These are phyloP conservation scores for Homarus gammarus DNA, from an alignment of 2,888 invertebrate species.

Conservation along the genomic window DNA sequence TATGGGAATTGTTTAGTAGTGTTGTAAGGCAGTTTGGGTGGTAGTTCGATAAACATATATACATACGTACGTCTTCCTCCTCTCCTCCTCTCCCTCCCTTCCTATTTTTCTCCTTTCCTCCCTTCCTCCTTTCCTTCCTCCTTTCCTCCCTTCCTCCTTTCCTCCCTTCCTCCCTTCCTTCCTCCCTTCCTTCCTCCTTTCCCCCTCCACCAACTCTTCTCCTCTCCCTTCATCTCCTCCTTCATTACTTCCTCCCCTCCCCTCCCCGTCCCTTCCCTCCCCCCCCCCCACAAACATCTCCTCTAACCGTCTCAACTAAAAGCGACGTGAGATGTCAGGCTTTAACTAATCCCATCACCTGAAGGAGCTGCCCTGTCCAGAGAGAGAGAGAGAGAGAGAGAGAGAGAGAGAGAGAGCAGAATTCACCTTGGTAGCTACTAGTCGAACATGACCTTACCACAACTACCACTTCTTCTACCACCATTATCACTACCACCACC, in stretches of 20 bases:
- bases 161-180: neutral
- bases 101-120: neutral
- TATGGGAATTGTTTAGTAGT: no score
- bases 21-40: no score
- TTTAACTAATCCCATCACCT: conserved; percentile 6
- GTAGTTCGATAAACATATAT: no score
- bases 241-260: neutral
- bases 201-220: neutral
- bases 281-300: no score
- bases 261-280: neutral
- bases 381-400: neutral
- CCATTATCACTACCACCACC: no score
- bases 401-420: neutral
- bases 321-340: neutral
- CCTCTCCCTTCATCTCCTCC: neutral
- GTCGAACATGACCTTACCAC: no score
- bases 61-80: no score
- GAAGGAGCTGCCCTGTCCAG: neutral
- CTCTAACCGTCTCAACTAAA: neutral
- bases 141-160: neutral
- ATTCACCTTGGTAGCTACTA: no score
- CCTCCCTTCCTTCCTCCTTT: neutral
- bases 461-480: no score
- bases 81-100: neutral
- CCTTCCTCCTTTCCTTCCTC: neutral